Percentiles rank a stretch among this genome's conserved stretches.
phyloP scores from a whole-genome alignment of 2,113 vertebrate species.

The Dipodomys stephensi region DNA sequence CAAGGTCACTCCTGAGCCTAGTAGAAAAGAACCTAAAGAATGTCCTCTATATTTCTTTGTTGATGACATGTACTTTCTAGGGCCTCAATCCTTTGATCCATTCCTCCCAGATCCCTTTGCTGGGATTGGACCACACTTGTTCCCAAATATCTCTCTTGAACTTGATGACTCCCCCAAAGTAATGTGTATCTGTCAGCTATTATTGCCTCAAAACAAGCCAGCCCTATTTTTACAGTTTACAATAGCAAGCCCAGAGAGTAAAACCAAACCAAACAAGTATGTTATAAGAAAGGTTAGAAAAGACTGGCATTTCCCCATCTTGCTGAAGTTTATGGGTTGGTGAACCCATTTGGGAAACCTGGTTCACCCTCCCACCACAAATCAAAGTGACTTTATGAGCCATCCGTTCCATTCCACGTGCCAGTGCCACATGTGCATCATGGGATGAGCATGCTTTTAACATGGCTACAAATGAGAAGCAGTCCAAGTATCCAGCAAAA shows the following conservation, averaged over 20 bases:
- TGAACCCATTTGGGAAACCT: too few relatives aligned
- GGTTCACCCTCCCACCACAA: too few relatives aligned
- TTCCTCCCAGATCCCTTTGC: neutral
- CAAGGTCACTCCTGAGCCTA: neutral
- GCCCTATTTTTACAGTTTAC: neutral
- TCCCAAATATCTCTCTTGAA: neutral
- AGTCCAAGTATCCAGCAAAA: too few relatives aligned
- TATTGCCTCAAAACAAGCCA: neutral
- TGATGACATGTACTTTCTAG: neutral
- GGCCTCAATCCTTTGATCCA: neutral
- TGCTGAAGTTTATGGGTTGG: too few relatives aligned
- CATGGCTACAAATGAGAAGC: too few relatives aligned
- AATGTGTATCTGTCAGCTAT: neutral
- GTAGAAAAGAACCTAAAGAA: neutral
- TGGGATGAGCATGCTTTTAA: too few relatives aligned
- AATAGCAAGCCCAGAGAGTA: neutral
- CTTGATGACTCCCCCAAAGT: neutral
- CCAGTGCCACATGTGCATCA: too few relatives aligned
- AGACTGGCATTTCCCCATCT: too few relatives aligned
- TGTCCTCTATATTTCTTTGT: neutral
- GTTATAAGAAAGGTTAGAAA: too few relatives aligned
- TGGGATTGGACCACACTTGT: neutral
- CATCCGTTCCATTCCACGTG: too few relatives aligned
- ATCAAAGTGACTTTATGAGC: too few relatives aligned
- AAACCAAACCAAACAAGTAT: too few relatives aligned